phyloP scores from a whole-genome alignment of 2,113 vertebrate genomes.

The Hippopotamus amphibius region DNA sequence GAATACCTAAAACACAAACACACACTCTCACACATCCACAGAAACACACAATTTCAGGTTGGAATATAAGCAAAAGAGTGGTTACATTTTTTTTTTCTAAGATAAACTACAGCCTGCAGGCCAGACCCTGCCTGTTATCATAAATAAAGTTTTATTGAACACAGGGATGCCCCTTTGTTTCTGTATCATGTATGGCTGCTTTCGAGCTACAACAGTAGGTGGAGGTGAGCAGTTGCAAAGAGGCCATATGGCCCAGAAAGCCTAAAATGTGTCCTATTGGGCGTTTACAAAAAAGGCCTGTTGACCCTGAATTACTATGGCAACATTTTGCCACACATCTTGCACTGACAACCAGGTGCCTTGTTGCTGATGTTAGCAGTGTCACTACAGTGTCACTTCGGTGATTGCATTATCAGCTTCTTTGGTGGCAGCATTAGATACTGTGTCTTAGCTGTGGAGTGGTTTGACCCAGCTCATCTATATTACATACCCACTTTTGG shows the following conservation, averaged over 20 bases:
- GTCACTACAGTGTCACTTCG: not conserved
- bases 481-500: not conserved
- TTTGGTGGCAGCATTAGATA: not conserved
- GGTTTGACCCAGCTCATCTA: not conserved
- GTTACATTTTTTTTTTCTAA: not conserved
- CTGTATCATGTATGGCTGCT: not conserved
- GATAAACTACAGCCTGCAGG: not conserved
- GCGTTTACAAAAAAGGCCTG: not conserved
- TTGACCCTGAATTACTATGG: not conserved
- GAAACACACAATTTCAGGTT: not conserved
- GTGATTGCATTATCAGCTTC: not conserved
- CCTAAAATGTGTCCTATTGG: not conserved
- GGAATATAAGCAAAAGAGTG: not conserved
- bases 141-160: conserved; percentile 40
- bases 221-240: not conserved
- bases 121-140: not conserved
- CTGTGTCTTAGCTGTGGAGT: not conserved
- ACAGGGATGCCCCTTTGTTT: not conserved
- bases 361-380: not conserved
- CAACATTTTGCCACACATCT: not conserved
- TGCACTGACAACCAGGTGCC: not conserved
- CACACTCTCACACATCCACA: not conserved
- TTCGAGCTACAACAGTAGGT: not conserved
- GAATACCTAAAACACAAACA: not conserved
- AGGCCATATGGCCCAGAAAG: not conserved